Evolutionary conservation across 2,113 vertebrate genomes (phyloP).

Genomic region (Guaruba guarouba): DNA sequence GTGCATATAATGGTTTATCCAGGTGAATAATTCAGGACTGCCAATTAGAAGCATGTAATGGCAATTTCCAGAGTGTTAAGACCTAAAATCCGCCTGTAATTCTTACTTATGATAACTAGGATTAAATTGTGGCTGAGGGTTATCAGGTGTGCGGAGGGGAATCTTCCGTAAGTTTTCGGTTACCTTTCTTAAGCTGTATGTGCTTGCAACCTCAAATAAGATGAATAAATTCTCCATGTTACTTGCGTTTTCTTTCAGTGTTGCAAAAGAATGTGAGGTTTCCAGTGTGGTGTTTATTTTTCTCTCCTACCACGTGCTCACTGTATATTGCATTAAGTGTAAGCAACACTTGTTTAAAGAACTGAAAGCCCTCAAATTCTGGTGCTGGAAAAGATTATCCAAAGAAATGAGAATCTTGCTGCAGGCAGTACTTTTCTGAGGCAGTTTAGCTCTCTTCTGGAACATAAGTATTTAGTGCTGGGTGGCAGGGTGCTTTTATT

Average conservation of each 20-base stretch:
- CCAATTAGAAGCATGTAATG: not conserved
- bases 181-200: not conserved
- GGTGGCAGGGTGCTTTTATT: not conserved
- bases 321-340: not conserved
- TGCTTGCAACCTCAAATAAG: not conserved
- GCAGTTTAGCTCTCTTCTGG: not conserved
- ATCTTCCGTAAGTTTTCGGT: rapidly evolving
- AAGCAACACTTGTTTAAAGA: not conserved
- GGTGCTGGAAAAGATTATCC: not conserved
- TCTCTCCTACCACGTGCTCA: not conserved
- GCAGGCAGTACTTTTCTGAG: not conserved
- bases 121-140: not conserved
- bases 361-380: not conserved
- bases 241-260: not conserved
- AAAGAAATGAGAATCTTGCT: not conserved
- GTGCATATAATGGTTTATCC: not conserved
- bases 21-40: not conserved
- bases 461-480: not conserved
- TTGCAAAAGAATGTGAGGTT: not conserved
- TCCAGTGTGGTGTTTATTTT: not conserved
- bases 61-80: not conserved
- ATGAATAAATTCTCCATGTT: not conserved
- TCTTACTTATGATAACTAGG: not conserved
- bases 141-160: not conserved
- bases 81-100: not conserved